Evolutionary conservation across 2,888 invertebrate genomes (phyloP).

Genomic region (Hoplodrina blanda): DNA sequence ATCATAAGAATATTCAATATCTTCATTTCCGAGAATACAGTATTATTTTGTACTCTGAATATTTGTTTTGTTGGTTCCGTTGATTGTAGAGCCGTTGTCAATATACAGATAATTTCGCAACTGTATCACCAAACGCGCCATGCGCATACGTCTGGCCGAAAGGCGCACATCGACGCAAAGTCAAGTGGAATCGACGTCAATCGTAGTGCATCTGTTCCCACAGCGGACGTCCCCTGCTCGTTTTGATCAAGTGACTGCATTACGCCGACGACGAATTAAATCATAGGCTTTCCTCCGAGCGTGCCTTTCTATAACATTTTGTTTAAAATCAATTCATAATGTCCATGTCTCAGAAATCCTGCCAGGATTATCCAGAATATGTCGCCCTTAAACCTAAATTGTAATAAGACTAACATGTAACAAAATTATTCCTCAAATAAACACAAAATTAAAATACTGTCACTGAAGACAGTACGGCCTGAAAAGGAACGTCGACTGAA

Average conservation of each 20-base stretch:
- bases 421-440: constrained; percentile 75
- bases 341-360: constrained; percentile 65
- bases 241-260: constrained; percentile 79
- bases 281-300: constrained; percentile 89
- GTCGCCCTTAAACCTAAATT: constrained; percentile 77
- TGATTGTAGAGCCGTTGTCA: constrained; percentile 59
- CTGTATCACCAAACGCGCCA: constrained; percentile 53
- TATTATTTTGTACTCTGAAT: constrained; percentile 39
- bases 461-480: constrained; percentile 75
- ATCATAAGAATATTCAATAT: constrained; percentile 39
- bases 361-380: constrained; percentile 72
- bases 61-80: constrained; percentile 43
- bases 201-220: constrained; percentile 69
- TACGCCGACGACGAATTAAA: constrained; percentile 87
- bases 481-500: constrained; percentile 79
- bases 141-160: constrained; percentile 51
- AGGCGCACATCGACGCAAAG: constrained; percentile 64
- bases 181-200: constrained; percentile 69
- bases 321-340: constrained; percentile 85
- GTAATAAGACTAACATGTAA: constrained; percentile 72
- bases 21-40: constrained; percentile 46
- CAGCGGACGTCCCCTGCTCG: constrained; percentile 74
- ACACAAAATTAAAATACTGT: constrained; percentile 67
- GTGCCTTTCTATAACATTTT: constrained; percentile 90
- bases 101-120: constrained; percentile 60